Conservation (phyloP, 1,140 invertebrate genomes). For the Drosophila miranda region DNA sequence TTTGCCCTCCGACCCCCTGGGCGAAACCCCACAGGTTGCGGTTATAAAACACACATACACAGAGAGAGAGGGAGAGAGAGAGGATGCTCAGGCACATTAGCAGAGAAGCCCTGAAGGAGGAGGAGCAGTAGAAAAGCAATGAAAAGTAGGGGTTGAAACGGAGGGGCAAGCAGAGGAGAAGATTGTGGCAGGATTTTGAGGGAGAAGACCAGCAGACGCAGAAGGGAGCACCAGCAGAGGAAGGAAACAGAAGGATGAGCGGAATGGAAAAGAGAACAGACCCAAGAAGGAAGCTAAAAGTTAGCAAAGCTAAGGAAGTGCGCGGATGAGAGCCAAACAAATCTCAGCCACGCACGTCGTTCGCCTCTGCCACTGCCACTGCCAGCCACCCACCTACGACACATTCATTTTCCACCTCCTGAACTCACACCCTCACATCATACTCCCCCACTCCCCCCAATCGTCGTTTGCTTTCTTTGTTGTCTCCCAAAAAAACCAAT, state of each 20-base stretch:
- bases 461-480: slow-evolving; percentile 45
- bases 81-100: slow-evolving; percentile 57
- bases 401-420: slow-evolving; percentile 6
- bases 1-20: slow-evolving; percentile 37
- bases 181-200: no score
- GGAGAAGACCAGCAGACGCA: no score
- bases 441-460: slow-evolving; percentile 28
- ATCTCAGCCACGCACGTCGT: slow-evolving; percentile 75
- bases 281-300: slow-evolving; percentile 35
- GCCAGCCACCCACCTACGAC: background rate
- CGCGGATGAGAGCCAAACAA: slow-evolving; percentile 66
- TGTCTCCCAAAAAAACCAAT: slow-evolving; percentile 71
- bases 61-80: slow-evolving; percentile 16
- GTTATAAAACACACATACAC: slow-evolving; percentile 70
- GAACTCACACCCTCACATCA: background rate
- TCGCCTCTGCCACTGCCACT: slow-evolving; percentile 30
- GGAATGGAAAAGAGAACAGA: no score
- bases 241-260: no score
- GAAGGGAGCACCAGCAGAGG: no score
- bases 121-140: no score
- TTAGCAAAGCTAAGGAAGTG: slow-evolving; percentile 52
- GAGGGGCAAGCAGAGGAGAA: no score
- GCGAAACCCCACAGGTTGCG: slow-evolving; percentile 48
- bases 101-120: slow-evolving; percentile 2
- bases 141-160: no score